phyloP scores from a whole-genome alignment of 64 coral and sea anemone species.

The Montipora efflorescens region DNA sequence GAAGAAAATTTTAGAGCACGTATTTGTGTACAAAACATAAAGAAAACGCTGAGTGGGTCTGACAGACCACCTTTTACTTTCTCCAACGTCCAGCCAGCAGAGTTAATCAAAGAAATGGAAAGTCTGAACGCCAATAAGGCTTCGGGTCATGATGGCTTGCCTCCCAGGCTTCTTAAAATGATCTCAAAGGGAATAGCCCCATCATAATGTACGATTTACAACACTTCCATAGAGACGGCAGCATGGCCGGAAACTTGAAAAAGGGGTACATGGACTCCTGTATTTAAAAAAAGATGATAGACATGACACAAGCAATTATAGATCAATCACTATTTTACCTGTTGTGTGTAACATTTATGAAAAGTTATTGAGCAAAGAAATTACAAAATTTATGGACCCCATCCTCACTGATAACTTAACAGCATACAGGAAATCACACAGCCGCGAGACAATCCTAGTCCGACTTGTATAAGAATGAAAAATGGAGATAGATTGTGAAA shows the following conservation, averaged over 20 bases:
- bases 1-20: too few relatives aligned
- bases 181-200: background rate
- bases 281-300: background rate
- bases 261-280: background rate
- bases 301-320: background rate
- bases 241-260: background rate
- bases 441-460: too few relatives aligned
- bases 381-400: background rate
- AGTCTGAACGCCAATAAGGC: too few relatives aligned
- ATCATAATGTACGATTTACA: background rate
- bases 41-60: too few relatives aligned
- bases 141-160: background rate
- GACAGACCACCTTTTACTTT: too few relatives aligned
- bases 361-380: background rate
- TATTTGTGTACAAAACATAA: too few relatives aligned
- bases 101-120: too few relatives aligned
- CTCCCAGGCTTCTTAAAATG: background rate
- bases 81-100: too few relatives aligned
- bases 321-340: background rate
- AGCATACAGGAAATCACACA: too few relatives aligned
- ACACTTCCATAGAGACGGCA: background rate
- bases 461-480: too few relatives aligned
- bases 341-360: background rate
- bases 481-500: too few relatives aligned
- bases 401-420: too few relatives aligned